Conservation (phyloP, 2,888 invertebrate species). For the Nomada lathburiana region DNA sequence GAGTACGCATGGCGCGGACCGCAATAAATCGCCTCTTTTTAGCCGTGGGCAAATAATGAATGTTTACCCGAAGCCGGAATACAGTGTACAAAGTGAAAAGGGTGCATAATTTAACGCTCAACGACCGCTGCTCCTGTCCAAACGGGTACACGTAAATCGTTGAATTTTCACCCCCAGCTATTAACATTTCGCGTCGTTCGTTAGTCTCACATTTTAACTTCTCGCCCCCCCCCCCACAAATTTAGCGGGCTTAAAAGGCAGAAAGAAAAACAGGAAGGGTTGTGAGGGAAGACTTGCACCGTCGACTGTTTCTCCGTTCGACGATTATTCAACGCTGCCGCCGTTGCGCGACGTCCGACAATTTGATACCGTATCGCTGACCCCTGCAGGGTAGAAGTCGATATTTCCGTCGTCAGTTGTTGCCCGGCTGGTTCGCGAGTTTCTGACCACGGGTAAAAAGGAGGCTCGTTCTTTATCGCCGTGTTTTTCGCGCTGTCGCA, state of each 20-base stretch:
- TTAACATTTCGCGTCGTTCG: no score
- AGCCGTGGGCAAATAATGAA: not conserved
- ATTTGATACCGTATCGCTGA: slow-evolving; percentile 12
- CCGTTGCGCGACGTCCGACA: not conserved
- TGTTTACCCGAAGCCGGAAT: slow-evolving; percentile 13
- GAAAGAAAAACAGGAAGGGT: no score
- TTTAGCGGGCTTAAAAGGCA: no score
- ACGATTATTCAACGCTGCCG: slow-evolving; percentile 8
- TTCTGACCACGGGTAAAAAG: slow-evolving; percentile 12
- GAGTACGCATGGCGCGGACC: not conserved
- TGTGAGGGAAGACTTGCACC: no score
- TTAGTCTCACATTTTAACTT: no score
- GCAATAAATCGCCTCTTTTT: slow-evolving; percentile 9
- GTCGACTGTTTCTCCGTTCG: not conserved
- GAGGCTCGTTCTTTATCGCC: slow-evolving; percentile 17
- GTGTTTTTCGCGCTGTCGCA: slow-evolving; percentile 13
- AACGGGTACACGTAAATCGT: no score
- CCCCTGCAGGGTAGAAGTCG: not conserved
- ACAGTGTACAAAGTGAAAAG: not conserved
- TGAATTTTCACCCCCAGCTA: no score
- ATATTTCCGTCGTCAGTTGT: slow-evolving; percentile 42
- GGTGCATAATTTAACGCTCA: not conserved
- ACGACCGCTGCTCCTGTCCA: not conserved
- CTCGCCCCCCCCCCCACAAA: no score
- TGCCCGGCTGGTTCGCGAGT: slow-evolving; percentile 35